Evolutionary conservation across 2,797 vertebrate species (phyloP), one percentile per base, ranked within the genome.

Genomic region (Coranthus polyacanthus): DNA sequence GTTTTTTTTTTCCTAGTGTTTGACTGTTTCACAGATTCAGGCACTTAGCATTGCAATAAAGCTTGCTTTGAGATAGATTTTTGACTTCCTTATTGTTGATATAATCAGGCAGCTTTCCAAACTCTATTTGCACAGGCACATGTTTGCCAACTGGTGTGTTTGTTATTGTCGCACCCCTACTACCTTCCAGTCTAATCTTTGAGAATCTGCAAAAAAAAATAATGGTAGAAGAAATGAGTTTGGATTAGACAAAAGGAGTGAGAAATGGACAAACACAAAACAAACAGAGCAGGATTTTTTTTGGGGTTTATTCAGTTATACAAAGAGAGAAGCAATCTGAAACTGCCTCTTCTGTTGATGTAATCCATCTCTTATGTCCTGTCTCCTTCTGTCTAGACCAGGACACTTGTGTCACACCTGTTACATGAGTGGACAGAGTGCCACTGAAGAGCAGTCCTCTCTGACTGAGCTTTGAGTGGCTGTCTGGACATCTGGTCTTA

Each of bases 71-170:
- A 74, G 13, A 77, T 77, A 12, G 37, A 72, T 67, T 69, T 59
- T 59, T 53, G 47, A 75, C 68, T 78, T 75, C 47, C 59, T 68
- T 57, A 52, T 71, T 67, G 72, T 72, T 68, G 68, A 79, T 82
- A 60, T 67, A 79, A 87, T 73, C 76, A 79, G 83, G 72, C 79
- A 71, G 54, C 21, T 42, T 70, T 76, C 72, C 83, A 82, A 79
- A 73, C 24, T 43, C 46, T 57, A 49, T 84, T 85, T 78, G 65
- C 56, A 41, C 59, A 53, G 51, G 71, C 65, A 61, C 42, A 52
- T 65, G 56, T 84, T 86, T 86, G 72, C 77, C 80, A 89, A 87
- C 55, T 83, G 65, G 22, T 72, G 47, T 69, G 60, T 72, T 78
- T 81, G 68, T 78, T 79, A 21, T 62, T 65, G 50, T 58, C 20